A percentile compares a stretch with the other conserved stretches of the same genome.
phyloP scores from a whole-genome alignment of 2,113 vertebrate species.

The Percina caprodes region DNA sequence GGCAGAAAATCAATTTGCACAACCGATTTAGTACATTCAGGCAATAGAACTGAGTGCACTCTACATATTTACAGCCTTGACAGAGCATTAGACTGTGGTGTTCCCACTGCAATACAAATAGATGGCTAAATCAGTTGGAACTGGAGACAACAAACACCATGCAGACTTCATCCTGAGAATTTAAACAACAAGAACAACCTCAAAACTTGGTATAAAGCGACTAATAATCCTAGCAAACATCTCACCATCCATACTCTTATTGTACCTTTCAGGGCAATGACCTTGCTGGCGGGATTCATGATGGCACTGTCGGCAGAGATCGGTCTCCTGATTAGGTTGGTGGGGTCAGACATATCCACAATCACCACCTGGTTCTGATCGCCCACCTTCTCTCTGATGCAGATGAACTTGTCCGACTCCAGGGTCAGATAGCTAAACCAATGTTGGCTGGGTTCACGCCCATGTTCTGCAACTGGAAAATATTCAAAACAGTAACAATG shows the following conservation, averaged over 20 bases:
- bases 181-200: slow-evolving; percentile 38
- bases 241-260: slow-evolving; percentile 46
- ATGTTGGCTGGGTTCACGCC: slow-evolving; percentile 93
- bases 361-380: slow-evolving; percentile 94
- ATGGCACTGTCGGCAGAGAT: slow-evolving; percentile 95
- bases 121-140: slow-evolving; percentile 41
- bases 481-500: neutral
- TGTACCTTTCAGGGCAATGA: slow-evolving; percentile 92
- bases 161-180: slow-evolving; percentile 42
- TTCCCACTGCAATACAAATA: slow-evolving; percentile 26
- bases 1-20: slow-evolving; percentile 61
- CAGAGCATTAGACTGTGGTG: slow-evolving; percentile 20
- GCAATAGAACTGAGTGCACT: slow-evolving; percentile 46
- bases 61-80: slow-evolving; percentile 57
- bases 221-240: slow-evolving; percentile 11
- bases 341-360: slow-evolving; percentile 90
- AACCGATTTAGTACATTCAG: slow-evolving; percentile 61
- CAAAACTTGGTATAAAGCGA: slow-evolving; percentile 4
- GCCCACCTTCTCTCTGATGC: slow-evolving; percentile 92
- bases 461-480: slow-evolving; percentile 91
- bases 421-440: slow-evolving; percentile 94
- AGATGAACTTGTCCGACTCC: slow-evolving; percentile 96
- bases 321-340: slow-evolving; percentile 89
- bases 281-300: slow-evolving; percentile 94
- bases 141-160: slow-evolving; percentile 27